A percentile compares a stretch with the other conserved stretches of the same genome.
phyloP scores from a whole-genome alignment of 1,140 invertebrate species.

The Carcinoscorpius rotundicauda region DNA sequence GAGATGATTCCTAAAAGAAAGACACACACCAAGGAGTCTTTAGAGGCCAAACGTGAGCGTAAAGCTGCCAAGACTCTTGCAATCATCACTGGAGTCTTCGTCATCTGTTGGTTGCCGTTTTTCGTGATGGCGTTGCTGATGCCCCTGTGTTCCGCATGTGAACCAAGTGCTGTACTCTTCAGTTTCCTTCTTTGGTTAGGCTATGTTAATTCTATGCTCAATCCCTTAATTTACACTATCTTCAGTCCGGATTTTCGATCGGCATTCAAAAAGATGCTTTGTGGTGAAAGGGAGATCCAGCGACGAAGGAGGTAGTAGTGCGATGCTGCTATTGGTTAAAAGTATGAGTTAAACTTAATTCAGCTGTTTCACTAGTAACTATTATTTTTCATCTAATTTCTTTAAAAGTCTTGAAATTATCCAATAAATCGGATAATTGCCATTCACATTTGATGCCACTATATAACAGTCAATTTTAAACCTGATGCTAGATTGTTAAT shows the following conservation, averaged over 20 bases:
- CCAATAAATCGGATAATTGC: too few relatives aligned
- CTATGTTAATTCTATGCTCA: constrained; percentile 79
- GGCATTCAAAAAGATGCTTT: constrained; percentile 11
- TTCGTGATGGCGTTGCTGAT: constrained; percentile 81
- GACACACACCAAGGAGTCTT: neutral
- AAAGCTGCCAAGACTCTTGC: constrained; percentile 41
- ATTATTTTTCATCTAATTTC: too few relatives aligned
- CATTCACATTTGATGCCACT: too few relatives aligned
- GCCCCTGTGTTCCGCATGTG: constrained; percentile 61
- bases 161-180: constrained; percentile 58
- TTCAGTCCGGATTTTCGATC: constrained; percentile 23
- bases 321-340: too few relatives aligned
- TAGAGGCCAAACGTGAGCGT: constrained; percentile 57
- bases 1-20: neutral
- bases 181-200: constrained; percentile 78
- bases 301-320: too few relatives aligned
- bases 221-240: constrained; percentile 77
- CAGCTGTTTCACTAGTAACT: too few relatives aligned
- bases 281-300: too few relatives aligned
- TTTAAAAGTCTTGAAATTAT: too few relatives aligned
- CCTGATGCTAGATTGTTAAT: too few relatives aligned
- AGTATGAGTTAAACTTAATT: too few relatives aligned
- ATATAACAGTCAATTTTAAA: too few relatives aligned
- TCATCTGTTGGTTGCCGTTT: constrained; percentile 88
- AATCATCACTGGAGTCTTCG: constrained; percentile 68